phyloP scores from a whole-genome alignment of 2,797 vertebrate genomes.

The Oryzias dopingdopingensis region DNA sequence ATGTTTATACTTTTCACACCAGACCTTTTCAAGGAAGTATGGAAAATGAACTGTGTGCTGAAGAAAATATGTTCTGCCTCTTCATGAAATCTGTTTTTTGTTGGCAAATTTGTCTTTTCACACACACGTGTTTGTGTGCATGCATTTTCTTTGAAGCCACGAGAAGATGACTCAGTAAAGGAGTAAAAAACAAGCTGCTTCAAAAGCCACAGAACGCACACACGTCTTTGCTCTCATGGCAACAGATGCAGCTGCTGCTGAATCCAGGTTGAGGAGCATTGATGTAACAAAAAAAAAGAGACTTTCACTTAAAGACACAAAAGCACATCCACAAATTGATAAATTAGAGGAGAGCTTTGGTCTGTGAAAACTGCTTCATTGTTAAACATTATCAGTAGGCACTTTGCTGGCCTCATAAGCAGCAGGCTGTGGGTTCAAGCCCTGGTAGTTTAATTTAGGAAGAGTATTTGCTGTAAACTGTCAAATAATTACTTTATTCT shows the following conservation, averaged over 20 bases:
- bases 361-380: not conserved
- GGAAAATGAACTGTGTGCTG: too few species aligned
- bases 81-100: not conserved
- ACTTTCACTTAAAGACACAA: conserved; percentile 1
- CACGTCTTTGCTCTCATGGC: conserved; percentile 70
- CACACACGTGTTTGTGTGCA: not conserved
- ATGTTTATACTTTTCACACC: too few species aligned
- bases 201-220: conserved; percentile 46
- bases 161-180: conserved; percentile 27
- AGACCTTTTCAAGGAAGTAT: too few species aligned
- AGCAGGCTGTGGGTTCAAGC: too few species aligned
- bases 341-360: conserved; percentile 7
- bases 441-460: too few species aligned
- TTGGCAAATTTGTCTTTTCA: not conserved
- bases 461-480: too few species aligned
- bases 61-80: not conserved
- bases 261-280: conserved; percentile 36
- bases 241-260: conserved; percentile 57
- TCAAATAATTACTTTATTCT: too few species aligned
- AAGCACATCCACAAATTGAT: conserved; percentile 2
- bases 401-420: too few species aligned
- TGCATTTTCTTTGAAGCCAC: conserved; percentile 32
- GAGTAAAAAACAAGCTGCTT: conserved; percentile 31
- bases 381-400: too few species aligned
- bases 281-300: conserved; percentile 41